phyloP scores from a whole-genome alignment of 2,797 vertebrate genomes.

The Acanthurus lineatus region DNA sequence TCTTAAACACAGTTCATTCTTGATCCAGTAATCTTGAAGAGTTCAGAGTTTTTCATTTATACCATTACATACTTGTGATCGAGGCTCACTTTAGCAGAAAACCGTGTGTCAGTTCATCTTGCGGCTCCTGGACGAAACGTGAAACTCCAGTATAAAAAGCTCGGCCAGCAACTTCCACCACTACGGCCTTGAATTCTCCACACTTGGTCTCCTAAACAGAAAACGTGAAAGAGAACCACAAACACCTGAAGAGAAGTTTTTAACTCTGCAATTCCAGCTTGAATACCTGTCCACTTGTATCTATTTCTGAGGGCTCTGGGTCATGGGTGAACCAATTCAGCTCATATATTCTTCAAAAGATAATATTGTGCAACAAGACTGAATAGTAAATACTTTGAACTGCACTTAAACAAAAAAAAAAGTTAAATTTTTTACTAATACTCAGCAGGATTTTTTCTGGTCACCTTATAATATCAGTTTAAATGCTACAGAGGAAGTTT shows the following conservation, averaged over 20 bases:
- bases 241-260: background rate
- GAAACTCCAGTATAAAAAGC: slow-evolving; percentile 92
- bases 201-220: slow-evolving; percentile 88
- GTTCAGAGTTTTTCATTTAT: background rate
- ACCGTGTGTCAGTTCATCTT: slow-evolving; percentile 88
- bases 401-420: too few species aligned
- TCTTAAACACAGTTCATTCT: slow-evolving; percentile 1
- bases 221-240: slow-evolving; percentile 28
- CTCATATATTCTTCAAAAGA: too few species aligned
- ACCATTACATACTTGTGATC: background rate
- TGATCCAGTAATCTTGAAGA: too few species aligned
- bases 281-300: too few species aligned
- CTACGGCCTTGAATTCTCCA: slow-evolving; percentile 89
- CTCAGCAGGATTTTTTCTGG: too few species aligned
- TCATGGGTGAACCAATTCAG: too few species aligned
- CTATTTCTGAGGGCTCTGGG: too few species aligned
- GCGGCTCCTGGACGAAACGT: slow-evolving; percentile 89
- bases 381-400: too few species aligned
- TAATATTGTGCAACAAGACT: too few species aligned
- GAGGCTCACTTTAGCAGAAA: slow-evolving; percentile 89
- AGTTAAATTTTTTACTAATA: too few species aligned
- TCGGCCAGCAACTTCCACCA: slow-evolving; percentile 94
- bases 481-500: background rate
- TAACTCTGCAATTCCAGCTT: too few species aligned
- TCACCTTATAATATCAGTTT: too few species aligned